Base-by-base conservation (phyloP, 2,888 invertebrate species). In the Parascotia fuliginaria region DNA sequence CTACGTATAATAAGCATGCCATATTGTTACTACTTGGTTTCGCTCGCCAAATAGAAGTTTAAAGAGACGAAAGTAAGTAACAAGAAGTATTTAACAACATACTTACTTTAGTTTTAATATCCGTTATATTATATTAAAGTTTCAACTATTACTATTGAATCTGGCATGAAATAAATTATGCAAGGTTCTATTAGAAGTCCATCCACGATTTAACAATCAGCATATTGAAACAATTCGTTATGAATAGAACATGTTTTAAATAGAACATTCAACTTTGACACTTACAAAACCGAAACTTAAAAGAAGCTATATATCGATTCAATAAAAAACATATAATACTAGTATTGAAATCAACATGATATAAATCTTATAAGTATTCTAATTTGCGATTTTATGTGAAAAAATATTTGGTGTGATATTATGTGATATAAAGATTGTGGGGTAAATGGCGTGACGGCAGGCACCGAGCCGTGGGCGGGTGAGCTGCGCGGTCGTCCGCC, bases 401-500 rank as follows among this genome's bases (percentile, higher is more conserved):
- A 65, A 73, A 72, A 73, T 68, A 73, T 77, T 77, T 63, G 72
- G 78, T 78, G 80, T 78, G 79, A 83, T 81, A 81, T 81, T 80
- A 76, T 79, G 78, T 77, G 74, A 75, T 81, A 75, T 82, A 83
- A 85, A 84, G 82, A 85, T 83, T 82, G 84, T 81, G 77, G 84
- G 85, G 84, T 85, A 83, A 85, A 81, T 83, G 82, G 79, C 77
- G 83, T 83, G 85, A 83, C 79, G 81, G 81, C 76, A 74, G 68
- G 73, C 74, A 65, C 55, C 70, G 68, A 70, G 70, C 69, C 77
- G 83, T 84, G 85, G 85, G 84, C 83, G 85, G 85, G 80, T 70
- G 77, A 79, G 74, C 73, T 74, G 79, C 77, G 79, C 76, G 77
- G 70, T 64, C 70, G 63, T 65, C 65, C 66, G 77, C 70, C 82